These are phyloP conservation scores for Apotomis betuletana DNA, from an alignment of 2,888 invertebrate genomes.

Conservation along the genomic window DNA sequence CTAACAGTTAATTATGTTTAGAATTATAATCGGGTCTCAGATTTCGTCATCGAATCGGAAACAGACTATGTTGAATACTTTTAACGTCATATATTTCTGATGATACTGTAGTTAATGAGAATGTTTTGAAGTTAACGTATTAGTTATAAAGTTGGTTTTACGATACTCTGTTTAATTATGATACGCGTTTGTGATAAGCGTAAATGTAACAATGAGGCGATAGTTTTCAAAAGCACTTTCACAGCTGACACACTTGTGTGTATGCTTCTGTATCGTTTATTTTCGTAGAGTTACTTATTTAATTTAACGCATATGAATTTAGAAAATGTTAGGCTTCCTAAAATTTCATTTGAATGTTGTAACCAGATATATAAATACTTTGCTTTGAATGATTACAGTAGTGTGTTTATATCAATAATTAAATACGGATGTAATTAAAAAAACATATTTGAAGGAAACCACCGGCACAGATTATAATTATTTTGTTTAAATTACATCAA, in stretches of 20 bases:
- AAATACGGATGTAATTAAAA: no score
- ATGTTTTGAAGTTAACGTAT: not conserved
- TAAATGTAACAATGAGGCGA: conserved; percentile 33
- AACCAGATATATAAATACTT: no score
- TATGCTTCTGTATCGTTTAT: not conserved
- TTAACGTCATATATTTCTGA: not conserved
- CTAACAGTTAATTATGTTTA: conserved; percentile 14
- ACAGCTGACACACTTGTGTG: conserved; percentile 21
- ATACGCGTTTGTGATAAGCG: not conserved
- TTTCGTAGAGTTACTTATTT: conserved; percentile 14
- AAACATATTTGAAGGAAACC: no score
- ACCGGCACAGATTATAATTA: no score
- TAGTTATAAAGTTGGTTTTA: not conserved
- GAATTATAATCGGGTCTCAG: conserved; percentile 12
- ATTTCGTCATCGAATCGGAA: conserved; percentile 14
- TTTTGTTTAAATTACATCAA: no score
- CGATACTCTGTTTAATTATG: not conserved
- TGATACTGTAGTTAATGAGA: not conserved
- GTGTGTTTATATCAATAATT: no score
- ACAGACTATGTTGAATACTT: conserved; percentile 5
- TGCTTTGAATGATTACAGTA: no score
- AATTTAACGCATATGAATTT: not conserved
- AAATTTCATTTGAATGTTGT: no score
- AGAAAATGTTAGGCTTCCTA: not conserved
- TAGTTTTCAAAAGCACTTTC: conserved; percentile 38